These are phyloP conservation scores for Adelges cooleyi DNA, from an alignment of 1,140 invertebrate genomes.

Conservation along the genomic window DNA sequence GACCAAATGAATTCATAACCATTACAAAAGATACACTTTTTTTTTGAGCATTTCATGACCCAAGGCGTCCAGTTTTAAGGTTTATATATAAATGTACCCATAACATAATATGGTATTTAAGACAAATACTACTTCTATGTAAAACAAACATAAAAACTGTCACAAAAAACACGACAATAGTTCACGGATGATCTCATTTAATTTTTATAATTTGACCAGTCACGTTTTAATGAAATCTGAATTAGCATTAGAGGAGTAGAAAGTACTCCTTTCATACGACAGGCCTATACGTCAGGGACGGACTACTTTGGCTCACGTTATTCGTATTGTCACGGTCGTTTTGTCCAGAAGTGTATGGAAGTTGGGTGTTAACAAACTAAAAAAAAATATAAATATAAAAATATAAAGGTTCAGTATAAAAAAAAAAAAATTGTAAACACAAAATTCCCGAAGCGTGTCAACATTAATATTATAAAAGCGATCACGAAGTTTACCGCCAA, in stretches of 20 bases:
- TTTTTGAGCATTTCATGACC: neutral
- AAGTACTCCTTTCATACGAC: slow-evolving; percentile 7
- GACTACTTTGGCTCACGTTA: slow-evolving; percentile 28
- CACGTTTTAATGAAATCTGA: neutral
- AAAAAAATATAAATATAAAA: slow-evolving; percentile 17
- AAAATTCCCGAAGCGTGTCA: slow-evolving; percentile 27
- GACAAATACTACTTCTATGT: neutral
- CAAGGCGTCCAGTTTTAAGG: slow-evolving; percentile 12
- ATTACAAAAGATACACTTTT: too few species aligned
- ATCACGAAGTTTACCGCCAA: neutral
- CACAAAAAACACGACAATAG: neutral
- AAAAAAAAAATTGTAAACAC: slow-evolving; percentile 13
- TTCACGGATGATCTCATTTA: too few species aligned
- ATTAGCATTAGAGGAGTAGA: neutral
- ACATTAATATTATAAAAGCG: slow-evolving; percentile 18
- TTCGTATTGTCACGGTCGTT: slow-evolving; percentile 23
- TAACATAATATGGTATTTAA: neutral
- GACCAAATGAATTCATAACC: too few species aligned
- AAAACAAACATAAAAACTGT: neutral
- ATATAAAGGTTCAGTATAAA: slow-evolving; percentile 19
- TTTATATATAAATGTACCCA: neutral
- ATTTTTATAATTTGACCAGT: neutral
- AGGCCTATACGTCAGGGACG: slow-evolving; percentile 25
- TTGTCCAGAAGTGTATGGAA: slow-evolving; percentile 28
- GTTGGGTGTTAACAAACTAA: slow-evolving; percentile 28